A percentile compares a stretch with the other conserved stretches of the same genome.
phyloP scores from a whole-genome alignment of 2,113 vertebrate species.

The Tetrax tetrax region DNA sequence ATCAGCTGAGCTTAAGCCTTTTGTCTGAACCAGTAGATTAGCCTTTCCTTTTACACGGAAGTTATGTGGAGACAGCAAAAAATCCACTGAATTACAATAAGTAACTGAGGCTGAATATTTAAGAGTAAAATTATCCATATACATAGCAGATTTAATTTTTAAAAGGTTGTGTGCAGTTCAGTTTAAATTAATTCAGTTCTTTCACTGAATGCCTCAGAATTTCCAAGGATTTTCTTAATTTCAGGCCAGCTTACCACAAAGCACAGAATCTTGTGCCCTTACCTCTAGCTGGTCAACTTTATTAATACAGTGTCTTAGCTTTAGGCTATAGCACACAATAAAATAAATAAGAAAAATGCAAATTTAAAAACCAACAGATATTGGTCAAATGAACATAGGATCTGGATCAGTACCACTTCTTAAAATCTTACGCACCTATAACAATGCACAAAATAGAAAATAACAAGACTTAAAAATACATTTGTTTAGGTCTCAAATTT shows the following conservation, averaged over 20 bases:
- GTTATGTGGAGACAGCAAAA: conserved; percentile 13
- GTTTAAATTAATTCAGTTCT: conserved; percentile 42
- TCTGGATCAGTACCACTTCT: neutral
- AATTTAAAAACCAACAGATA: neutral
- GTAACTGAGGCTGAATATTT: conserved; percentile 10
- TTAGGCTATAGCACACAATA: neutral
- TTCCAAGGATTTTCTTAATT: conserved; percentile 13
- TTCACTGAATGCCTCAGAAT: neutral
- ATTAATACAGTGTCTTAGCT: neutral
- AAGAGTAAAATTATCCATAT: conserved; percentile 26
- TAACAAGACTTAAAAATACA: neutral
- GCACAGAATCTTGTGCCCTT: neutral
- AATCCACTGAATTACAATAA: conserved; percentile 40
- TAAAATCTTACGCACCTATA: neutral
- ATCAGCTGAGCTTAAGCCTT: conserved; percentile 39
- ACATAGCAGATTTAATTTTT: conserved; percentile 21
- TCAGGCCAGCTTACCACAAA: conserved; percentile 12
- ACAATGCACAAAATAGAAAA: neutral
- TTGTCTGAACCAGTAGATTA: conserved; percentile 53
- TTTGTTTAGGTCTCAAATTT: neutral
- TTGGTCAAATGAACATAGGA: neutral
- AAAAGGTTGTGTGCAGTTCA: conserved; percentile 30
- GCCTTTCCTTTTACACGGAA: neutral
- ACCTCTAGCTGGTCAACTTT: neutral
- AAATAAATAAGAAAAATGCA: neutral